These are phyloP conservation scores for Tetramorium parvispinum DNA, from an alignment of 1,140 invertebrate species.

Conservation along the genomic window DNA sequence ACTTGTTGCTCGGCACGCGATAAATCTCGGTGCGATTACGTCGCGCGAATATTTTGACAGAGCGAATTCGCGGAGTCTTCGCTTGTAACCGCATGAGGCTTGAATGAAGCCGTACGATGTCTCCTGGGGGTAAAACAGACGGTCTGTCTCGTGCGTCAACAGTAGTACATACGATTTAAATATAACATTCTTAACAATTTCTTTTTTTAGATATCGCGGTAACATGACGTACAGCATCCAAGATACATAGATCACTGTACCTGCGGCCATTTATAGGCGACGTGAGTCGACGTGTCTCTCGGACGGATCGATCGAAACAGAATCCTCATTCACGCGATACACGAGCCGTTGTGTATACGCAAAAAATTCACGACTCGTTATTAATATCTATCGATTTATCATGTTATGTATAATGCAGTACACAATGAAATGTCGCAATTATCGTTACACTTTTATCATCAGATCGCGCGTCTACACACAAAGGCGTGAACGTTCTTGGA, in stretches of 20 bases:
- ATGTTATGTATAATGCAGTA: not conserved
- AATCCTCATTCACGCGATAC: not conserved
- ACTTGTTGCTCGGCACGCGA: slow-evolving; percentile 32
- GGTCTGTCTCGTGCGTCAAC: slow-evolving; percentile 14
- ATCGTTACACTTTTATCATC: not conserved
- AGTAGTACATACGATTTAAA: not conserved
- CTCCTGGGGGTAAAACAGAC: not conserved
- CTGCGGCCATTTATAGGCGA: not conserved
- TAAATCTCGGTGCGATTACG: not conserved
- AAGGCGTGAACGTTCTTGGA: not conserved
- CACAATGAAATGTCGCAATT: slow-evolving; percentile 12
- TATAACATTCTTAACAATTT: not conserved
- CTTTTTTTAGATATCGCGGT: not conserved
- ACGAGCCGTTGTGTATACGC: not conserved
- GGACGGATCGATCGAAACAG: not conserved
- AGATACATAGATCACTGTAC: not conserved
- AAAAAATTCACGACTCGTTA: not conserved
- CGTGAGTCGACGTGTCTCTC: not conserved
- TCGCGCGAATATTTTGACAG: slow-evolving; percentile 11
- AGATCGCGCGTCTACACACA: slow-evolving; percentile 12
- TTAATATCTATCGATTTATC: slow-evolving; percentile 7
- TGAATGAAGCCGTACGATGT: not conserved
- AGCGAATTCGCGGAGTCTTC: not conserved
- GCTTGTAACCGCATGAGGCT: not conserved
- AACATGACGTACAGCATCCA: not conserved